phyloP scores from a whole-genome alignment of 2,888 invertebrate genomes.

The Plutella xylostella region DNA sequence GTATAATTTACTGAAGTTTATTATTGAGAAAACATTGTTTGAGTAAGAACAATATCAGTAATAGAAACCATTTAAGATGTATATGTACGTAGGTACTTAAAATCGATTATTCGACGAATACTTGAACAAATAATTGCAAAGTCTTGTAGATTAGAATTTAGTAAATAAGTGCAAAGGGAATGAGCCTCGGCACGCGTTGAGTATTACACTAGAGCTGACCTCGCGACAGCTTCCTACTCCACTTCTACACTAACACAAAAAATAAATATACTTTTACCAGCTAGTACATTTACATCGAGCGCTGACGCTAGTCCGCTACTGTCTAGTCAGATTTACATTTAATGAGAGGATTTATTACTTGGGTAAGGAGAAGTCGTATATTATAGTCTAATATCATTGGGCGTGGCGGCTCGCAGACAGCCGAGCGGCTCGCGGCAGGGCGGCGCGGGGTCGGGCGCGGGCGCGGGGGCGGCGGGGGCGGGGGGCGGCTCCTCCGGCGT shows the following conservation, averaged over 20 bases:
- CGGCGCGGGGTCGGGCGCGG: constrained; percentile 7
- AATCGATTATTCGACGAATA: neutral
- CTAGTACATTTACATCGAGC: constrained; percentile 24
- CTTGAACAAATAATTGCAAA: neutral
- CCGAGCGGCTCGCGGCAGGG: constrained; percentile 20
- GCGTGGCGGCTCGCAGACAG: constrained; percentile 37
- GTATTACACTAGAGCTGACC: constrained; percentile 43
- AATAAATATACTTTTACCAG: constrained; percentile 40
- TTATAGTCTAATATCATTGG: constrained; percentile 48
- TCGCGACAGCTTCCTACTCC: too few species aligned
- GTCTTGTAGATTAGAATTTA: neutral
- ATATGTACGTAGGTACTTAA: constrained; percentile 1
- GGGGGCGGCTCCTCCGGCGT: constrained; percentile 13
- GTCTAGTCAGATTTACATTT: neutral
- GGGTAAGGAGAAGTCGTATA: constrained; percentile 14
- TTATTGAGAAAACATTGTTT: constrained; percentile 2
- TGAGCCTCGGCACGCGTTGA: constrained; percentile 53
- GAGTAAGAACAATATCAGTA: constrained; percentile 7
- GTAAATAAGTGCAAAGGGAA: constrained; percentile 13
- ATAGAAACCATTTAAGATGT: constrained; percentile 3
- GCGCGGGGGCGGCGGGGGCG: constrained; percentile 13
- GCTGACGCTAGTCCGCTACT: neutral
- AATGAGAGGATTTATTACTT: neutral
- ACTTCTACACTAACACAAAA: too few species aligned
- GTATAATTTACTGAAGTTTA: neutral